Evolutionary conservation across 2,797 vertebrate species (phyloP), one percentile per base, ranked within the genome.

Genomic region (Ibycter americanus): DNA sequence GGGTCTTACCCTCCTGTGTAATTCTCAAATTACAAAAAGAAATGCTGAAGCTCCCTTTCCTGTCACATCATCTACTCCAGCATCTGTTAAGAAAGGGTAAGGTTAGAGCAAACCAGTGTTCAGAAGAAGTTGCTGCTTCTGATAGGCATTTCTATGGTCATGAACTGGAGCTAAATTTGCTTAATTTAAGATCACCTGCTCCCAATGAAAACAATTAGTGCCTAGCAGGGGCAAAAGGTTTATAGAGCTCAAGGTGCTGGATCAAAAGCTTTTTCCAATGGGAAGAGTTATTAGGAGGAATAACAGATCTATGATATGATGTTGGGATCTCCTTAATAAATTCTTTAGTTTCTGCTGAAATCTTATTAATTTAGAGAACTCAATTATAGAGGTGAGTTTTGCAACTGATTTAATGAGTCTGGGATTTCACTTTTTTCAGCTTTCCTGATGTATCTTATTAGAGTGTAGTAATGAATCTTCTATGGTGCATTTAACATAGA

Each of bases 161-260:
- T 54, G 32, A 88, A 56, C 26, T 83, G 26, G 56, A 87, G 46
- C 32, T 91, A 85, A 91, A 79, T 58, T 79, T 58, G 46, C 38
- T 66, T 84, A 65, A 87, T 77, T 89, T 92, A 86, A 72, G 61
- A 73, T 93, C 84, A 87, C 13, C 76, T 91, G 63, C 5, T 83
- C 56, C 51, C 89, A 88, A 26, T 78, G 5, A 89, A 81, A 63
- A 61, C 54, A 65, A 17, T 78, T 86, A 78, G 31, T 26, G n/a
- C 20, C 51, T 62, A 54, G 40, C n/a, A 81, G 74, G 63, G 3
- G 3, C 55, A 55, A 31, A 56, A 80, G n/a, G 40, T 40, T 77
- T 42, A 42, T 5, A 42, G 36, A 85, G 21, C 61, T 85, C 23
- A 66, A 80, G 71, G 74, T 55, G 5, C 5, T 62, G 16, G 13